Percentiles rank a stretch among this genome's conserved stretches.
These are phyloP conservation scores for Neotoxoptera formosana DNA, from an alignment of 1,140 invertebrate genomes.

Conservation along the genomic window DNA sequence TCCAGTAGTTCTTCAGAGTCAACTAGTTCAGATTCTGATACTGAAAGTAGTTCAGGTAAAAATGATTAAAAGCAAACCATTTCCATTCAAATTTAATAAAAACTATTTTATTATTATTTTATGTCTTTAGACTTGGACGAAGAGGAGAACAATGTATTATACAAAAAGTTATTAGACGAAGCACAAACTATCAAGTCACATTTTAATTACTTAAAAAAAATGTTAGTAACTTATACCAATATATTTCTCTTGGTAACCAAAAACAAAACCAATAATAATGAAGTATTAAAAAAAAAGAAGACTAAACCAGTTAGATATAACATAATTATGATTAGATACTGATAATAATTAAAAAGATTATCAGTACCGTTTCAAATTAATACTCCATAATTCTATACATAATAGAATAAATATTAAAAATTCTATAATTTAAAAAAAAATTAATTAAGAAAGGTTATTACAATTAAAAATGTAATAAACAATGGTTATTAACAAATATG, in stretches of 20 bases:
- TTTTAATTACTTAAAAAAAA: constrained; percentile 68
- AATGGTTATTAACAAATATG: too few relatives aligned
- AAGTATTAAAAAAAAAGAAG: not conserved
- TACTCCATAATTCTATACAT: not conserved
- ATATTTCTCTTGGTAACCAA: not conserved
- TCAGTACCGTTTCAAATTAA: not conserved
- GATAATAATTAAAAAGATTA: not conserved
- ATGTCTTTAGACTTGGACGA: constrained; percentile 82
- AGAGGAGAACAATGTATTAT: constrained; percentile 84
- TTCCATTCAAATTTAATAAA: not conserved
- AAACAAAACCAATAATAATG: not conserved
- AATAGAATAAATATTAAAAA: too few relatives aligned
- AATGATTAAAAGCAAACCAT: not conserved
- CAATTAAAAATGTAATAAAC: too few relatives aligned
- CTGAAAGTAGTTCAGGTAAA: constrained; percentile 67
- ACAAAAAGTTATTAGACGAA: constrained; percentile 84
- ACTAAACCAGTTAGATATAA: not conserved
- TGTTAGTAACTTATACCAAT: constrained; percentile 38
- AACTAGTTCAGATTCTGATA: constrained; percentile 64
- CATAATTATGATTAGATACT: not conserved
- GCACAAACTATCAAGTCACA: constrained; percentile 88
- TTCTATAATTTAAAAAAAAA: too few relatives aligned
- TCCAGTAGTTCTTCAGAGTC: constrained; percentile 63
- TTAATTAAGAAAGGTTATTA: too few relatives aligned
- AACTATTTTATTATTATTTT: constrained; percentile 28